Conservation (phyloP, 2,888 invertebrate genomes). For the Lasioglossum lativentre region DNA sequence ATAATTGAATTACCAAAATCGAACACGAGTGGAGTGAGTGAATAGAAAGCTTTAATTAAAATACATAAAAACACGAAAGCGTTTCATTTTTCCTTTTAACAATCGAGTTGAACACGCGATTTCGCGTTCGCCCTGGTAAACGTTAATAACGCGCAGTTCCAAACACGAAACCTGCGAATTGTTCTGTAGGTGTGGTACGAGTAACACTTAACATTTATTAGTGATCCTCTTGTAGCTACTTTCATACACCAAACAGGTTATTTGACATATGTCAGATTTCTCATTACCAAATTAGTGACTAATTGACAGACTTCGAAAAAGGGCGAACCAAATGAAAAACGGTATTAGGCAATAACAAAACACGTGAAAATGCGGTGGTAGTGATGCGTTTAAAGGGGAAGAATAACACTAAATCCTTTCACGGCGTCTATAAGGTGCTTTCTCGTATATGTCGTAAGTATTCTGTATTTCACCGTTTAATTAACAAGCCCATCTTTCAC, state of each 20-base stretch:
- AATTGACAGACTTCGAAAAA: conserved; percentile 40
- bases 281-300: conserved; percentile 65
- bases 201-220: conserved; percentile 40
- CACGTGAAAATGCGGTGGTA: conserved; percentile 76
- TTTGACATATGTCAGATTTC: conserved; percentile 76
- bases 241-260: conserved; percentile 72
- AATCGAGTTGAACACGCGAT: not conserved
- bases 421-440: conserved; percentile 82
- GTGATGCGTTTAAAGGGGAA: conserved; percentile 83
- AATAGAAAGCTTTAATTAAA: conserved; percentile 35
- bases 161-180: not conserved
- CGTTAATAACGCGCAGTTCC: not conserved
- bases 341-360: conserved; percentile 45
- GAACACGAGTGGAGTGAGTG: conserved; percentile 46
- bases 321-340: conserved; percentile 37
- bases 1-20: conserved; percentile 70
- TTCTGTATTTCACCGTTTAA: conserved; percentile 27
- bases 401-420: conserved; percentile 82
- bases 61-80: conserved; percentile 12
- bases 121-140: not conserved
- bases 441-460: conserved; percentile 84
- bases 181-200: conserved; percentile 54
- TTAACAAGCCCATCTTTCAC: not conserved
- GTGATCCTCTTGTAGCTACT: conserved; percentile 61
- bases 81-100: conserved; percentile 19